Base-by-base conservation (phyloP, 2,888 invertebrate species). In the Isoperla grammatica region DNA sequence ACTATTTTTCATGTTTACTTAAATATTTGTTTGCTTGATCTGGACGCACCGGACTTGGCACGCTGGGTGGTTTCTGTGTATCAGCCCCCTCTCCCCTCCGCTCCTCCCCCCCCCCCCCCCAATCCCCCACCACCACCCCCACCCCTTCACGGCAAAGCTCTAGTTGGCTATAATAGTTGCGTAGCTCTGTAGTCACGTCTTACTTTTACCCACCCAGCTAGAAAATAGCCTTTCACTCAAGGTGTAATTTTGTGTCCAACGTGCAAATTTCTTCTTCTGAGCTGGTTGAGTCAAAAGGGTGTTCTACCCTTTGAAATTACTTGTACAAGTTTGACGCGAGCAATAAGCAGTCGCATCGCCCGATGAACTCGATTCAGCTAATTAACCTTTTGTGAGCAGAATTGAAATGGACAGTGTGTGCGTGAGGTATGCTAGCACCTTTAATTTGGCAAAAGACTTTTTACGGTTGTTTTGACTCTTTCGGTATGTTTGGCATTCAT, bases 301-400 rank as follows among this genome's bases (percentile, higher is more conserved):
- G 37, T 37, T 11, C 15, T 50, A 23, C 49, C 49, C 49, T 50
- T 50, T 50, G 29, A 50, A 50, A 50, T 23, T 23, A 50, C 49
- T 50, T 50, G 29, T 35, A 29, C 29, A 50, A 50, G 49, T 50
- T 50, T 50, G 22, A 5, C 15, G 29, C 53, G 17, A 53, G 53
- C 53, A 55, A 55, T 55, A 43, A 59, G 59, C 59, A 60, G 56
- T 60, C 56, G 43, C 59, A 56, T 56, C 45, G 45, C 48, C 56
- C 48, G 57, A 59, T 50, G 55, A 61, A 61, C 46, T 61, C 61
- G 54, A 61, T 61, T 61, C 35, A 61, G 59, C 55, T 61, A 61
- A 61, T 61, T 61, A 61, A 61, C 59, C 59, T 61, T 56, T 59
- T 61, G 59, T 58, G 58, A 61, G 50, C 39, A 42, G 59, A 61